Percentiles rank a stretch among this genome's conserved stretches.
These are phyloP conservation scores for Salpingus planirostris DNA, from an alignment of 2,888 invertebrate genomes.

Conservation along the genomic window DNA sequence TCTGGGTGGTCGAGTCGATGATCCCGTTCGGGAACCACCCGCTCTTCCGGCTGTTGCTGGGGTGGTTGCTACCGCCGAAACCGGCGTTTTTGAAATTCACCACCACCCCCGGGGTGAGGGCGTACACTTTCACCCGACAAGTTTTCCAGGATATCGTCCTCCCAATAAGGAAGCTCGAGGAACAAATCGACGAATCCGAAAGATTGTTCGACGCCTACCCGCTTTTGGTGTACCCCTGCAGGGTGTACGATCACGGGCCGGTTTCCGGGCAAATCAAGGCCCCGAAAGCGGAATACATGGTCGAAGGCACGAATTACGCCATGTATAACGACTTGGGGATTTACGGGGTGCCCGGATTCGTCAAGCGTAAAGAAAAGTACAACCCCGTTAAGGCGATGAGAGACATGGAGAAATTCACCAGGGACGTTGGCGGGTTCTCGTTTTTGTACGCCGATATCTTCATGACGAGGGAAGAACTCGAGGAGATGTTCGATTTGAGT, in stretches of 20 bases:
- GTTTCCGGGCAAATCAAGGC: constrained; percentile 50
- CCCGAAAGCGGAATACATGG: constrained; percentile 49
- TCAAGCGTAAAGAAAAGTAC: constrained; percentile 49
- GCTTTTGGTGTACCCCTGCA: constrained; percentile 60
- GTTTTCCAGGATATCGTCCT: constrained; percentile 65
- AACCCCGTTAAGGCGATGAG: constrained; percentile 59
- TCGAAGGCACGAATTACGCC: constrained; percentile 56
- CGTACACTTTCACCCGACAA: constrained; percentile 61
- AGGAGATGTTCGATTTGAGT: constrained; percentile 58
- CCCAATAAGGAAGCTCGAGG: constrained; percentile 55
- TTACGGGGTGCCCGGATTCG: constrained; percentile 59
- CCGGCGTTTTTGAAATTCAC: constrained; percentile 65
- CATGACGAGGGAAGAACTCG: constrained; percentile 56
- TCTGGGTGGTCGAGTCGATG: constrained; percentile 67
- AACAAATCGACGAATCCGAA: constrained; percentile 52
- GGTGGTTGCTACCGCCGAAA: constrained; percentile 62
- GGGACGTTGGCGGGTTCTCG: constrained; percentile 58
- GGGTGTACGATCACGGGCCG: constrained; percentile 54
- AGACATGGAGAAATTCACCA: constrained; percentile 60
- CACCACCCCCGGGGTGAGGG: constrained; percentile 57
- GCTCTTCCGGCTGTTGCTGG: constrained; percentile 52
- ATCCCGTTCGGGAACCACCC: constrained; percentile 60
- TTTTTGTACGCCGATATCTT: constrained; percentile 64
- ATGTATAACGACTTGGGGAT: constrained; percentile 66
- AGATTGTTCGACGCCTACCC: constrained; percentile 58